phyloP scores from a whole-genome alignment of 1,140 invertebrate genomes.

The Antheraea pernyi region DNA sequence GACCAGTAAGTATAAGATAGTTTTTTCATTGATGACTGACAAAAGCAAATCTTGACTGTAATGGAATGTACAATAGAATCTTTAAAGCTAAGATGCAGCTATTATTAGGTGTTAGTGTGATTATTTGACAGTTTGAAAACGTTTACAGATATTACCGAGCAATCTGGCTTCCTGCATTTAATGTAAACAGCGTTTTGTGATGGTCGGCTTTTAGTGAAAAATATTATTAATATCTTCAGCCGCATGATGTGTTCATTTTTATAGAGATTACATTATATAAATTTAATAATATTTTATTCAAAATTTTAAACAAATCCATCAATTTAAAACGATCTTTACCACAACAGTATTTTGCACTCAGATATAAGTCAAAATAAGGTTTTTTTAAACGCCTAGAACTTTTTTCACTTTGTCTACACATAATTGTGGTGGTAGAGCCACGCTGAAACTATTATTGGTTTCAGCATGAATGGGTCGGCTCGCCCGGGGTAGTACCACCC shows the following conservation, averaged over 20 bases:
- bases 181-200: slow-evolving; percentile 71
- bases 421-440: no score
- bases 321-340: background rate
- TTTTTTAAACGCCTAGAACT: no score
- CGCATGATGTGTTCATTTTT: slow-evolving; percentile 41
- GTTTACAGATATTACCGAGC: slow-evolving; percentile 74
- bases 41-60: slow-evolving; percentile 42
- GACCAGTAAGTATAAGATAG: slow-evolving; percentile 17
- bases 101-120: slow-evolving; percentile 75
- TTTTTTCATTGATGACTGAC: slow-evolving; percentile 16
- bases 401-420: no score
- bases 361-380: background rate
- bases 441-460: no score
- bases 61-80: slow-evolving; percentile 59
- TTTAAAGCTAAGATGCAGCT: slow-evolving; percentile 68
- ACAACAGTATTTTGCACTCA: background rate
- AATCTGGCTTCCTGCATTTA: slow-evolving; percentile 75
- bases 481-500: no score
- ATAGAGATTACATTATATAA: slow-evolving; percentile 35
- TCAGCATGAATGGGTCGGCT: no score
- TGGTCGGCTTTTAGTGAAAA: slow-evolving; percentile 43
- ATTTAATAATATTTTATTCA: slow-evolving; percentile 6
- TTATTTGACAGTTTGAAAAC: slow-evolving; percentile 79
- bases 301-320: slow-evolving; percentile 1
- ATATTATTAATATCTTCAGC: slow-evolving; percentile 50